Conservation (phyloP, 2,797 vertebrate species). For the Choloepus didactylus region DNA sequence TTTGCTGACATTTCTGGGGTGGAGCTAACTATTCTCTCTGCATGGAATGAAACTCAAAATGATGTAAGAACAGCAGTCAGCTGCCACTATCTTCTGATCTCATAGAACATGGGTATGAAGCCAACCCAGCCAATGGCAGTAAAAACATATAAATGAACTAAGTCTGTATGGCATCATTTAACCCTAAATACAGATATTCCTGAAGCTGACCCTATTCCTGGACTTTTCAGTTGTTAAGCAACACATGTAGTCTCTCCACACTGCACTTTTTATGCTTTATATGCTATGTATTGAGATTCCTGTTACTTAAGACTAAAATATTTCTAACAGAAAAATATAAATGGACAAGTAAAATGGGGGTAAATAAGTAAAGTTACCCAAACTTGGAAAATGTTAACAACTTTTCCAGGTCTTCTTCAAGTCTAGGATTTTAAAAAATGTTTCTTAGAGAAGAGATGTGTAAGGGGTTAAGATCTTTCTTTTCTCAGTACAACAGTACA, state of each 20-base stretch:
- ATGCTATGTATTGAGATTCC: not conserved
- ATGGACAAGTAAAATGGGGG: not conserved
- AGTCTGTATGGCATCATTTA: not conserved
- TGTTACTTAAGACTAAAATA: not conserved
- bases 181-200: not conserved
- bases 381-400: not conserved
- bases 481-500: not conserved
- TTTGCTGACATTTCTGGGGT: not conserved
- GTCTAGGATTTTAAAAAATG: not conserved
- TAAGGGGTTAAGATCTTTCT: not conserved
- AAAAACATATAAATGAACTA: not conserved
- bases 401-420: not conserved
- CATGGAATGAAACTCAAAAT: not conserved
- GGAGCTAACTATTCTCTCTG: not conserved
- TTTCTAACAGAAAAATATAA: not conserved
- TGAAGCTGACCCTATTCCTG: not conserved
- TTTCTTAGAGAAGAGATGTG: not conserved
- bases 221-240: not conserved
- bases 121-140: not conserved
- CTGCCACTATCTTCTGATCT: not conserved
- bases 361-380: not conserved
- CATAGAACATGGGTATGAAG: not conserved
- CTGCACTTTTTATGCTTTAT: not conserved
- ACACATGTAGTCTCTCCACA: not conserved
- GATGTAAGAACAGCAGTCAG: not conserved